Evolutionary conservation across 2,888 invertebrate species (phyloP).

Genomic region (Melikaiella ostensackeni): DNA sequence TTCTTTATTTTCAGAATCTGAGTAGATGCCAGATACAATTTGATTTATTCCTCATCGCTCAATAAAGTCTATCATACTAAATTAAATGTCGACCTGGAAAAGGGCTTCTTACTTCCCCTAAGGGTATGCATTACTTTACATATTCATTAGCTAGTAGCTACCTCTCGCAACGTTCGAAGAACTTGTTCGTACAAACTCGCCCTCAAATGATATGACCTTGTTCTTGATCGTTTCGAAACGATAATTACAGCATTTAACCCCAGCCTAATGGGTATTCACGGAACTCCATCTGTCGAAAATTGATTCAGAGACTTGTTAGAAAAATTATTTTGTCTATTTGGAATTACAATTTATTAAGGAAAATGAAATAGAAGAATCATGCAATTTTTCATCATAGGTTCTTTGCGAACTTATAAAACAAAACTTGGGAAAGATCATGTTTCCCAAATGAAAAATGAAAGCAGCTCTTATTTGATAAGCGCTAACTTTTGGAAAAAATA

Average conservation of each 20-base stretch:
- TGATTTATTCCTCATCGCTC: conserved; percentile 62
- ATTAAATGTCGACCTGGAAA: background rate
- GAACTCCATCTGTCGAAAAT: conserved; percentile 5
- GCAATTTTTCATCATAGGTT: no score
- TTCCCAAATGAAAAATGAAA: no score
- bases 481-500: no score
- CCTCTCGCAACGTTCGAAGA: conserved; percentile 5
- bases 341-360: no score
- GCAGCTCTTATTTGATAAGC: no score
- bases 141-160: conserved; percentile 23
- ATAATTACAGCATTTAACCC: conserved; percentile 1
- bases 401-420: no score
- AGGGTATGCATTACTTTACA: conserved; percentile 37
- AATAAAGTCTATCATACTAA: conserved; percentile 12
- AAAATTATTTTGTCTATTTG: background rate
- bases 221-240: conserved; percentile 16
- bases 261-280: conserved; percentile 1
- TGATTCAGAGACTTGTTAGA: background rate
- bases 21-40: conserved; percentile 61
- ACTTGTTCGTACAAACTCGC: conserved; percentile 20
- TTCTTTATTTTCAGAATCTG: conserved; percentile 62
- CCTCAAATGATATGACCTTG: conserved; percentile 30
- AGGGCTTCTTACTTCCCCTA: conserved; percentile 30
- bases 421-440: no score
- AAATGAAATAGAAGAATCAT: no score